Evolutionary conservation across 2,888 invertebrate genomes (phyloP).

Genomic region (Tenthredo notha): DNA sequence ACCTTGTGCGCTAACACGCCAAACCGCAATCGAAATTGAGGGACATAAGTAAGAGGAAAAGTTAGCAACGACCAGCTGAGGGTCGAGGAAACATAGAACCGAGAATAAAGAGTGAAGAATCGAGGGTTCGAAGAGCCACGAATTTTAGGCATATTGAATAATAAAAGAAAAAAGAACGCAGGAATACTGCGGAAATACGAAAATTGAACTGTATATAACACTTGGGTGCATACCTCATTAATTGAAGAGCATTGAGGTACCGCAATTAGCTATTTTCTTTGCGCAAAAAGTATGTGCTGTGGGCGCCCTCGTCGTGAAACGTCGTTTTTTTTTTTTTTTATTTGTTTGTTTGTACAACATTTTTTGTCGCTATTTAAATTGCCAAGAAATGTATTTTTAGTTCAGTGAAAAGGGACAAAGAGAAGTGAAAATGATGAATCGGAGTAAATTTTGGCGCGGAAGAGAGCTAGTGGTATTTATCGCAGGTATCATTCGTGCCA

Average conservation of each 20-base stretch:
- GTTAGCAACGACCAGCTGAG: background rate
- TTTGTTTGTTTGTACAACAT: no score
- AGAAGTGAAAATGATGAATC: background rate
- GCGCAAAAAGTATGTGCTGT: background rate
- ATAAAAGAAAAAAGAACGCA: background rate
- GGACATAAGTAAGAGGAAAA: background rate
- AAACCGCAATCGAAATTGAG: constrained; percentile 25
- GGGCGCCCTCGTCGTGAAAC: no score
- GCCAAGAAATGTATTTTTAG: background rate
- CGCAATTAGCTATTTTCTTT: constrained; percentile 2
- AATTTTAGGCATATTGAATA: background rate
- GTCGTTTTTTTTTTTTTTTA: background rate
- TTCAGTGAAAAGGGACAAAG: background rate
- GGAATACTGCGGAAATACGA: background rate
- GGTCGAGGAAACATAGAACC: background rate
- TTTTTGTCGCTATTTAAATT: background rate
- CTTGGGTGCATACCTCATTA: constrained; percentile 17
- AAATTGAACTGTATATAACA: background rate
- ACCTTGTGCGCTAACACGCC: background rate
- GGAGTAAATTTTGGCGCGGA: background rate
- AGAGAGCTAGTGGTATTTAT: background rate
- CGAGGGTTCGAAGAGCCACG: no score
- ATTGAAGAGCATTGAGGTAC: constrained; percentile 12
- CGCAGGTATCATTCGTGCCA: background rate
- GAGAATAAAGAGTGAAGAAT: background rate